A percentile compares a stretch with the other conserved stretches of the same genome.
These are phyloP conservation scores for Asarcornis scutulata DNA, from an alignment of 2,113 vertebrate genomes.

Conservation along the genomic window DNA sequence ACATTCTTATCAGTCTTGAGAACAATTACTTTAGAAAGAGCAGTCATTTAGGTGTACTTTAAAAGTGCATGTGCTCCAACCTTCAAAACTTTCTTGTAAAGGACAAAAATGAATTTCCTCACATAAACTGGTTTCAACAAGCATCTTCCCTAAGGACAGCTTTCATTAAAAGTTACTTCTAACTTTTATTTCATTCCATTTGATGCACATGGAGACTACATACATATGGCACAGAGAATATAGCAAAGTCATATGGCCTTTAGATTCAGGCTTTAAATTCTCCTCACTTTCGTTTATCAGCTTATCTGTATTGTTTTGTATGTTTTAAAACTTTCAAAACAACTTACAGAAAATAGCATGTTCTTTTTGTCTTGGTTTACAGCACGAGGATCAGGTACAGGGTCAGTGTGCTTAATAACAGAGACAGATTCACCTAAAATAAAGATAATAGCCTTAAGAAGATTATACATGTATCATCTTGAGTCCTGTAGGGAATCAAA, in stretches of 20 bases:
- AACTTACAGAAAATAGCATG: conserved; percentile 98
- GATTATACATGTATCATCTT: not conserved
- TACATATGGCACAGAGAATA: not conserved
- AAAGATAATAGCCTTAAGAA: not conserved
- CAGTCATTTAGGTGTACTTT: not conserved
- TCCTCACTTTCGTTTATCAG: not conserved
- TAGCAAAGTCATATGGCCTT: not conserved
- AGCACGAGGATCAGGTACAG: conserved; percentile 96
- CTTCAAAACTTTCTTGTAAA: not conserved
- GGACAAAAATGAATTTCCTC: not conserved
- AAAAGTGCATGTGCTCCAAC: not conserved
- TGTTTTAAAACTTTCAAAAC: not conserved
- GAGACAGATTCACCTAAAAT: conserved; percentile 93
- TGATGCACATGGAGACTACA: not conserved
- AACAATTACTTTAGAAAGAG: not conserved
- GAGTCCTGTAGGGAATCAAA: not conserved
- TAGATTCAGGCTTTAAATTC: not conserved
- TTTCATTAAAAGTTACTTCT: not conserved
- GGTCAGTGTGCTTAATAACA: conserved; percentile 98
- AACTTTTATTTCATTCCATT: not conserved
- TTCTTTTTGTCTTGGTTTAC: conserved; percentile 99
- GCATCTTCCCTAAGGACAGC: not conserved
- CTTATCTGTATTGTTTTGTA: not conserved
- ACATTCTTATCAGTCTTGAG: not conserved
- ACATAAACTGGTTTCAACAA: not conserved